Conservation (phyloP, 1,140 invertebrate genomes). For the Drosophila funebris region DNA sequence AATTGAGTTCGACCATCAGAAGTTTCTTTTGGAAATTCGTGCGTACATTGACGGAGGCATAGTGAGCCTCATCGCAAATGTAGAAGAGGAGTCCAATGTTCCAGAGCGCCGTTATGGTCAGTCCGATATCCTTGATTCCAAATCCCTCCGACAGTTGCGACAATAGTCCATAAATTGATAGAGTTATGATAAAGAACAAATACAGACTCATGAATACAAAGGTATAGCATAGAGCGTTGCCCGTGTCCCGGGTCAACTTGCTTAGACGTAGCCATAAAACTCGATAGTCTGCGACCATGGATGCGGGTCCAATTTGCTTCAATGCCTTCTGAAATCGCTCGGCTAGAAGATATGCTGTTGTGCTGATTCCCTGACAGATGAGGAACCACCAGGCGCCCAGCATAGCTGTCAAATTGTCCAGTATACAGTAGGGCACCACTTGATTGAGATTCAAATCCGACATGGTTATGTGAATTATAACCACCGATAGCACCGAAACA, state of each 20-base stretch:
- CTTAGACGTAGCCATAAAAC: slow-evolving; percentile 87
- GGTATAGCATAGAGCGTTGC: slow-evolving; percentile 86
- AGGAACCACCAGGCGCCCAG: slow-evolving; percentile 87
- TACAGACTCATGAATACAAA: slow-evolving; percentile 87
- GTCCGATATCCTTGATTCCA: slow-evolving; percentile 87
- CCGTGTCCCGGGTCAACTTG: slow-evolving; percentile 86
- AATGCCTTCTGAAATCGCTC: slow-evolving; percentile 87
- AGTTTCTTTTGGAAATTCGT: slow-evolving; percentile 89
- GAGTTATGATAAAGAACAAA: slow-evolving; percentile 87
- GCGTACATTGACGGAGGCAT: slow-evolving; percentile 87
- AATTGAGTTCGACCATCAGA: slow-evolving; percentile 87
- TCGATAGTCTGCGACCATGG: slow-evolving; percentile 87
- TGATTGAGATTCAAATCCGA: slow-evolving; percentile 86
- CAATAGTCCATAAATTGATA: slow-evolving; percentile 88
- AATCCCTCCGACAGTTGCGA: slow-evolving; percentile 88
- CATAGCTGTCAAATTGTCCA: slow-evolving; percentile 87
- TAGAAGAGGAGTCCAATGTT: slow-evolving; percentile 87
- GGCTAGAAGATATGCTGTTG: slow-evolving; percentile 86
- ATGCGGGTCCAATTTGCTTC: slow-evolving; percentile 87
- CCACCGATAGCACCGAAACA: slow-evolving; percentile 86
- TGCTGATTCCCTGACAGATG: slow-evolving; percentile 86
- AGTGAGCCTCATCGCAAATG: slow-evolving; percentile 88
- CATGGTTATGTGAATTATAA: slow-evolving; percentile 88
- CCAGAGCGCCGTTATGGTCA: slow-evolving; percentile 87
- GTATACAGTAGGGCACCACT: slow-evolving; percentile 87